These are phyloP conservation scores for Coturnix japonica DNA, from an alignment of 2,113 vertebrate genomes.

Conservation along the genomic window DNA sequence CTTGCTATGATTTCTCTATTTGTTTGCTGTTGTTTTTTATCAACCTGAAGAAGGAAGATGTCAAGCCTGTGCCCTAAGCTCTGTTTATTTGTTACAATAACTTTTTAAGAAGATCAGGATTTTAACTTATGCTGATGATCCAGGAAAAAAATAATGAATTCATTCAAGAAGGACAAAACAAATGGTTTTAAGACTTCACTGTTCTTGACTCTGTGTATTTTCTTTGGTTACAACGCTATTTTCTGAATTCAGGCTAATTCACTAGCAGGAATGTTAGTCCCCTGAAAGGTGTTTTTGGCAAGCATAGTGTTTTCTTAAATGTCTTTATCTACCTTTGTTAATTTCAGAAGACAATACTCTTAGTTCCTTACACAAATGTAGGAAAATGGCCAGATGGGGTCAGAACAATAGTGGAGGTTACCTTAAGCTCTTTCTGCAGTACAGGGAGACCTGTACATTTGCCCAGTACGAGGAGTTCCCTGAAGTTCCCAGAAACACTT, in stretches of 20 bases:
- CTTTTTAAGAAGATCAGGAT: not conserved
- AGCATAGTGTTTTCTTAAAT: not conserved
- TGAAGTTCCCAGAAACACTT: constrained; percentile 23
- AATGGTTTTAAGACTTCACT: not conserved
- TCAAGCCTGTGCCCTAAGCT: not conserved
- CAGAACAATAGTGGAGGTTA: constrained; percentile 45
- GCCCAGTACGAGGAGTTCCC: not conserved
- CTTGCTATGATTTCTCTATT: not conserved
- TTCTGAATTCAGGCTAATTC: not conserved
- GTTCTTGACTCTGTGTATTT: not conserved
- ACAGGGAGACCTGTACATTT: not conserved
- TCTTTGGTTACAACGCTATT: not conserved
- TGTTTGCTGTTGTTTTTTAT: not conserved
- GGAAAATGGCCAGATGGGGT: not conserved
- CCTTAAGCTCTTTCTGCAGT: not conserved
- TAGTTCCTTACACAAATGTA: not conserved
- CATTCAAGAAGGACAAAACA: rapidly evolving
- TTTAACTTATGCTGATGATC: not conserved
- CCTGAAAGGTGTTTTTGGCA: not conserved
- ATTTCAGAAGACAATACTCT: not conserved
- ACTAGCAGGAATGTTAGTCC: not conserved
- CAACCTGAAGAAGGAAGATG: not conserved
- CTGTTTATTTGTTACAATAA: not conserved
- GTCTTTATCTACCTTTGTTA: not conserved
- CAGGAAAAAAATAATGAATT: not conserved